Evolutionary conservation across 2,113 vertebrate genomes (phyloP), one percentile per base, ranked within the genome.

Genomic region (Platichthys stellatus): DNA sequence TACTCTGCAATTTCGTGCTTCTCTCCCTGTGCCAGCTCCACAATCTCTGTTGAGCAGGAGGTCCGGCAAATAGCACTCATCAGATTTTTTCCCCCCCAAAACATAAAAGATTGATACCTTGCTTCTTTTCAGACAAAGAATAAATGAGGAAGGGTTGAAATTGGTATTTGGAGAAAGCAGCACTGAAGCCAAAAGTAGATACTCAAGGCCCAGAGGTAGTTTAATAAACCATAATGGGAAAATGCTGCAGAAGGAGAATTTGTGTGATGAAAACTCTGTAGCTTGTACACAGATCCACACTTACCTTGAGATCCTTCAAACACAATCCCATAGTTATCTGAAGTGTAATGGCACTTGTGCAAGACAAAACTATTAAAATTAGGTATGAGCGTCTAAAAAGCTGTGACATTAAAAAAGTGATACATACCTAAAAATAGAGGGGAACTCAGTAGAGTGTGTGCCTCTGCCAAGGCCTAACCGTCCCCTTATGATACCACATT

Each of bases 1-100:
- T 95, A 95, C 95, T 93, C 93, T 83, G 94, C 96, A 95, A 97
- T 96, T 96, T 93, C 87, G 90, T 88, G 93, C 96, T 94, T 93
- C 94, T 93, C 86, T 51, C 40, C 86, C 86, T 91, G 86, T 77
- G 90, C 89, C 94, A 94, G 85, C 89, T 94, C 92, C 92, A 92
- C 93, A 92, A 93, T 94, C 91, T 93, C 83, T 70, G 89, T 92
- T 90, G 90, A 92, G 93, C 90, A 93, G 89, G 92, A 94, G 90
- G 92, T 88, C 89, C 81, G 60, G 88, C 84, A 93, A 93, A 94
- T 92, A 91, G 83, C 81, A 85, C 86, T 94, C 89, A 88, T 92
- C 89, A 88, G 87, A 85, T 91, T 94, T 92, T 88, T 91, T 9
- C 8, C 14, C 51, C 51, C 20, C 20, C 20, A 90, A 94, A 93